Conservation (phyloP, 2,888 invertebrate species). For the Drosophila macrothrix region DNA sequence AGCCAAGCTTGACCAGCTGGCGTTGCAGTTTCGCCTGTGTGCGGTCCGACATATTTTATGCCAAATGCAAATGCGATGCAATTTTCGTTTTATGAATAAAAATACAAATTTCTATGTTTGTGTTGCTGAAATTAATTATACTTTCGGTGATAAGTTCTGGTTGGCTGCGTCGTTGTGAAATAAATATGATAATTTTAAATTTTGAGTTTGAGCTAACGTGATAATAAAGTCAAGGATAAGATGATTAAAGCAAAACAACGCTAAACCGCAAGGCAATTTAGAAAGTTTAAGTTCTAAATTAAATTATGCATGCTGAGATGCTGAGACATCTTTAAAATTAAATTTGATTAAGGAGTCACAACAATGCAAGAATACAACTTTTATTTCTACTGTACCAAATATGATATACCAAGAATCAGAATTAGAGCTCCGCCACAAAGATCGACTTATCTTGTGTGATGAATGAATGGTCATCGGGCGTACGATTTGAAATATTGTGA, state of each 20-base stretch:
- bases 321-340: neutral
- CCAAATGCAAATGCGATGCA: neutral
- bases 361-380: neutral
- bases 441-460: neutral
- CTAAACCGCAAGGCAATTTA: neutral
- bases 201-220: neutral
- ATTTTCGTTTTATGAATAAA: neutral
- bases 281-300: neutral
- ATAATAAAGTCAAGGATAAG: neutral
- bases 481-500: neutral
- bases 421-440: neutral
- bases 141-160: neutral
- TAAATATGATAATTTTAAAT: neutral
- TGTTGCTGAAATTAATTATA: neutral
- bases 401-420: neutral
- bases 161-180: neutral
- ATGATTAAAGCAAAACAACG: neutral
- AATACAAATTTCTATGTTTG: neutral
- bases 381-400: neutral
- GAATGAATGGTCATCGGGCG: neutral
- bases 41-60: constrained; percentile 29
- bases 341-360: neutral
- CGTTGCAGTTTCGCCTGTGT: constrained; percentile 37
- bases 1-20: constrained; percentile 41
- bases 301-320: neutral